A percentile compares a stretch with the other conserved stretches of the same genome.
Conservation (phyloP, 64 coral and sea anemone genomes). For the Anthopleura sola region DNA sequence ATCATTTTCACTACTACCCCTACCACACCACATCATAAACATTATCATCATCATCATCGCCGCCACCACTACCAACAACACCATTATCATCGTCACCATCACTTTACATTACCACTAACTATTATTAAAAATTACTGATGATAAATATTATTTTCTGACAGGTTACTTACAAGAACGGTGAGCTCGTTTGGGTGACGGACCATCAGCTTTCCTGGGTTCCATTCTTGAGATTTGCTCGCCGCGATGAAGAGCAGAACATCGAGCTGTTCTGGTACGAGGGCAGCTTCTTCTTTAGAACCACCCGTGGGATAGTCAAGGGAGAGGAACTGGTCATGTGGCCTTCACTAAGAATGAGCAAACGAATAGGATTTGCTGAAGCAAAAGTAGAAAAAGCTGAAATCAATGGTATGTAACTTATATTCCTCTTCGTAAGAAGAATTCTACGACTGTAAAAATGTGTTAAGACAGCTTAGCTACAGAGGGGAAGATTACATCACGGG, state of each 20-base stretch:
- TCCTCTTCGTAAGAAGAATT: neutral
- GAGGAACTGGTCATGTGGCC: constrained; percentile 66
- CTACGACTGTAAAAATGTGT: neutral
- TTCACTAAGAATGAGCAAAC: constrained; percentile 26
- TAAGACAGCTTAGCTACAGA: too few species aligned
- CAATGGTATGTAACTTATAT: neutral
- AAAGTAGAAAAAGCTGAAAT: neutral
- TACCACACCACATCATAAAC: too few species aligned
- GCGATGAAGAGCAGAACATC: constrained; percentile 42
- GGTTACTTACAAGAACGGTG: constrained; percentile 58
- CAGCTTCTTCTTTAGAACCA: constrained; percentile 51
- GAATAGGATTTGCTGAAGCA: constrained; percentile 11
- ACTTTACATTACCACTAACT: too few species aligned
- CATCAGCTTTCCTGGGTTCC: constrained; percentile 58
- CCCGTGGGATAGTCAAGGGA: constrained; percentile 24
- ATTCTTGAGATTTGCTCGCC: constrained; percentile 55
- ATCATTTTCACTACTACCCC: too few species aligned
- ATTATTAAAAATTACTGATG: too few species aligned
- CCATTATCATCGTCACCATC: too few species aligned
- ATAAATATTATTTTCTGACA: too few species aligned
- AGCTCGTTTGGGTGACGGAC: constrained; percentile 52
- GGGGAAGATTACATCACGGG: too few species aligned
- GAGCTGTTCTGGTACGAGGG: constrained; percentile 51
- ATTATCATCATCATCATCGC: too few species aligned
- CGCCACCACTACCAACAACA: too few species aligned